phyloP scores from a whole-genome alignment of 2,888 invertebrate genomes.

The Drosophila phalerata region DNA sequence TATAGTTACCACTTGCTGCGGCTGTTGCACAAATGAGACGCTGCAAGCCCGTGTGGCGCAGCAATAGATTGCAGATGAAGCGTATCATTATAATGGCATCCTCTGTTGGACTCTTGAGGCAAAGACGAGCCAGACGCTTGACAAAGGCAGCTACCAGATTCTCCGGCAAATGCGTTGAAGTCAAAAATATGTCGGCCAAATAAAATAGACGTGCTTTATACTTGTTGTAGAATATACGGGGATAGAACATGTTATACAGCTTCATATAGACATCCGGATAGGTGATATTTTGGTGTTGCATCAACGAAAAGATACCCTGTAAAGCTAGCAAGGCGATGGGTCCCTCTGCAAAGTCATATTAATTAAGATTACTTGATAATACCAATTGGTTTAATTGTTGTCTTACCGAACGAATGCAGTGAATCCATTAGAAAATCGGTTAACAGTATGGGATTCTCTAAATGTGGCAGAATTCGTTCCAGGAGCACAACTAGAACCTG shows the following conservation, averaged over 20 bases:
- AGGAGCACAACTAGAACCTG: constrained; percentile 92
- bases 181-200: constrained; percentile 95
- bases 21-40: constrained; percentile 87
- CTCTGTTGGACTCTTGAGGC: constrained; percentile 93
- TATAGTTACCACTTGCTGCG: constrained; percentile 83
- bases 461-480: constrained; percentile 92
- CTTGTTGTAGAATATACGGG: constrained; percentile 95
- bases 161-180: constrained; percentile 97
- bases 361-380: background rate
- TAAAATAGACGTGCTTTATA: constrained; percentile 95
- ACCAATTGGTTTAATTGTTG: background rate
- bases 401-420: constrained; percentile 89
- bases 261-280: constrained; percentile 98
- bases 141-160: constrained; percentile 96
- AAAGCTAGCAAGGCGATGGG: constrained; percentile 95
- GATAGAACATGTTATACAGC: constrained; percentile 97
- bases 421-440: constrained; percentile 97
- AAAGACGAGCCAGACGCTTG: constrained; percentile 94
- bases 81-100: constrained; percentile 91
- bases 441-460: constrained; percentile 92
- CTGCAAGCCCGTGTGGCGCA: constrained; percentile 94
- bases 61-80: constrained; percentile 94
- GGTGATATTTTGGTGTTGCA: constrained; percentile 96
- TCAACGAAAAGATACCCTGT: constrained; percentile 95
- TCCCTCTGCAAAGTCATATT: constrained; percentile 88